phyloP scores from a whole-genome alignment of 2,797 vertebrate species.

The Galago senegalensis region DNA sequence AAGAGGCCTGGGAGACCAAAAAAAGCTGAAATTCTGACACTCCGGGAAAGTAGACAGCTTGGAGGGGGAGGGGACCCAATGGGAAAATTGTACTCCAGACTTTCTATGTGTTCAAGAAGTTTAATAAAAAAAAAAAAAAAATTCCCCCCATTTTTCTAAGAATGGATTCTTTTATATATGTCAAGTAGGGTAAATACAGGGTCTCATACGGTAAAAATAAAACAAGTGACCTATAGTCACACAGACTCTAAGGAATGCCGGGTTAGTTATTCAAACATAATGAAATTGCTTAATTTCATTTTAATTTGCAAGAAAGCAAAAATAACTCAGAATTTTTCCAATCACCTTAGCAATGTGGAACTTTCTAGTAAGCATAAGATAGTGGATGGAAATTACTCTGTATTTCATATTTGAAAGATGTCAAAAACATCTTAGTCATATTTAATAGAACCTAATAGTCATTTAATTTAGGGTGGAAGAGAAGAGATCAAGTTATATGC shows the following conservation, averaged over 20 bases:
- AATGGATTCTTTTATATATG: background rate
- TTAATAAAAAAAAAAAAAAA: background rate
- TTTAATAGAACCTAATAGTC: background rate
- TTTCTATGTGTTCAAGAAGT: background rate
- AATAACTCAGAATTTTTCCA: slow-evolving; percentile 4
- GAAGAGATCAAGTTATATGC: background rate
- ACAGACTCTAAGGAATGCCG: background rate
- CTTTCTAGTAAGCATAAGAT: background rate
- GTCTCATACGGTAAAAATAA: background rate
- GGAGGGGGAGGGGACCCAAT: background rate
- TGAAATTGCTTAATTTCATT: background rate
- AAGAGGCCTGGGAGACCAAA: background rate
- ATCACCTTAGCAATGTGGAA: background rate
- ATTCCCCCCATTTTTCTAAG: background rate
- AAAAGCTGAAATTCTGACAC: background rate
- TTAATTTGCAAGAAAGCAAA: background rate
- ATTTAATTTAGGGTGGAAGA: background rate
- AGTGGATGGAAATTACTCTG: background rate
- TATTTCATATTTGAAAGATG: slow-evolving; percentile 47
- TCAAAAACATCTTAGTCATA: background rate
- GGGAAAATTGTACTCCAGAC: accelerated
- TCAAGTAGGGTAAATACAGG: background rate
- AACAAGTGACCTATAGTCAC: background rate
- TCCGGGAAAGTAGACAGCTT: background rate
- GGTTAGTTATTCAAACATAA: background rate